Conservation (phyloP, 2,888 invertebrate species). For the Dynastes tityus region DNA sequence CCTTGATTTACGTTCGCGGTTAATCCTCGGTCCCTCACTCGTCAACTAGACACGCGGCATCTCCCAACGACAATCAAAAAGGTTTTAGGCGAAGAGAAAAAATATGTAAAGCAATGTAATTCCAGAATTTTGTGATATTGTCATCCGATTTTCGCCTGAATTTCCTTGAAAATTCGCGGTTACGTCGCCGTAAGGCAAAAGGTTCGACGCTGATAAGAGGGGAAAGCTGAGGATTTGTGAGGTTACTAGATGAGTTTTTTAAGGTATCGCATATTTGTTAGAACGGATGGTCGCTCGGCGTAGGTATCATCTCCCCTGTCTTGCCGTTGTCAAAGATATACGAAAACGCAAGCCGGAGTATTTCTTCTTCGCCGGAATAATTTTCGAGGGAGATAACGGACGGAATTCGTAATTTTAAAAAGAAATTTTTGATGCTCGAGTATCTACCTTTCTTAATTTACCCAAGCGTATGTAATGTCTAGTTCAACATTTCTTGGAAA, state of each 20-base stretch:
- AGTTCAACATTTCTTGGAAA: no score
- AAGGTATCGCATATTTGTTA: slow-evolving; percentile 32
- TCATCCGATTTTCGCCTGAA: slow-evolving; percentile 48
- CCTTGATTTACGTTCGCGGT: slow-evolving; percentile 11
- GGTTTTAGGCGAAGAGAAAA: slow-evolving; percentile 23
- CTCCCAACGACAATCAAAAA: slow-evolving; percentile 23
- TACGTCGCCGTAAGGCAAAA: slow-evolving; percentile 32
- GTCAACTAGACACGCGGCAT: slow-evolving; percentile 4
- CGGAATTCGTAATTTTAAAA: neutral
- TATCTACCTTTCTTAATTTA: neutral
- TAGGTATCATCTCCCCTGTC: slow-evolving; percentile 24
- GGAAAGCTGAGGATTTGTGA: slow-evolving; percentile 44
- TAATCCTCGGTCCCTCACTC: neutral
- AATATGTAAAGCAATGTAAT: slow-evolving; percentile 39
- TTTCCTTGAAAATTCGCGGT: slow-evolving; percentile 33
- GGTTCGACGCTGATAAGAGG: slow-evolving; percentile 49
- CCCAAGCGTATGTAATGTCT: neutral
- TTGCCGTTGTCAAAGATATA: slow-evolving; percentile 22
- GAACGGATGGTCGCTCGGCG: neutral
- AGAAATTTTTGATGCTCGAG: neutral
- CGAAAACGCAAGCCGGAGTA: neutral
- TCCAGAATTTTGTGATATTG: slow-evolving; percentile 41
- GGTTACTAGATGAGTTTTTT: slow-evolving; percentile 47
- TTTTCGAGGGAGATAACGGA: neutral
- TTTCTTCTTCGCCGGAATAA: neutral